Conservation (phyloP, 1,140 invertebrate genomes). For the Xylocopa sonorina region DNA sequence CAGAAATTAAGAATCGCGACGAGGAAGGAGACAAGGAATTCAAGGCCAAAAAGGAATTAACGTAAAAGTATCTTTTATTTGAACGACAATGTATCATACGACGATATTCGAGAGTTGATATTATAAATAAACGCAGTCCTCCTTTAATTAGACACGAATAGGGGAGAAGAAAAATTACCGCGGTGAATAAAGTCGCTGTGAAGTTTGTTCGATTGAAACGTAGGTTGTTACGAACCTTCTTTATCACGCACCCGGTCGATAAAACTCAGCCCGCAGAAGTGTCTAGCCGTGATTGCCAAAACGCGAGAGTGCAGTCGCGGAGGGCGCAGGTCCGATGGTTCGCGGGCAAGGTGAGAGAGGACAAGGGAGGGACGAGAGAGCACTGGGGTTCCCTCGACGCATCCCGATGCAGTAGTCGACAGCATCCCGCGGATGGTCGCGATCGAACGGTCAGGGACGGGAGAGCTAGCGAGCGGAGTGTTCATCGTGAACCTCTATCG, state of each 20-base stretch:
- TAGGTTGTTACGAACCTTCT: neutral
- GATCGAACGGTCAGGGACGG: conserved; percentile 61
- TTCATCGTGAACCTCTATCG: conserved; percentile 14
- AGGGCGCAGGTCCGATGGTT: conserved; percentile 57
- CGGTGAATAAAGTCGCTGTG: no score
- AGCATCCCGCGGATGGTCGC: conserved; percentile 66
- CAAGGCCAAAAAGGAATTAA: fast-evolving
- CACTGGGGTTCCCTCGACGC: conserved; percentile 43
- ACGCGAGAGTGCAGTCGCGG: conserved; percentile 4
- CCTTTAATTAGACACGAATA: neutral
- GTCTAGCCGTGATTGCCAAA: neutral
- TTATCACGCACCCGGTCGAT: conserved; percentile 24
- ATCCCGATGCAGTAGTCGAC: conserved; percentile 65
- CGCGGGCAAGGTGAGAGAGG: conserved; percentile 29
- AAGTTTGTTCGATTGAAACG: neutral
- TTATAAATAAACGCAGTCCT: neutral
- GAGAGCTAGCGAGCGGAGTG: conserved; percentile 37
- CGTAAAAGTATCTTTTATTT: neutral
- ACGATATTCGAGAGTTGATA: neutral
- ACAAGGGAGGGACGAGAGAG: conserved; percentile 16
- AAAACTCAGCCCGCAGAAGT: neutral
- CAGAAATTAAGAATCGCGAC: neutral
- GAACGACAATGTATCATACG: neutral
- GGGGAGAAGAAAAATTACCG: no score
- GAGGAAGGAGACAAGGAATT: neutral